Evolutionary conservation across 2,113 vertebrate species (phyloP), one percentile per base, ranked within the genome.

Genomic region (Pterocles orientalis): DNA sequence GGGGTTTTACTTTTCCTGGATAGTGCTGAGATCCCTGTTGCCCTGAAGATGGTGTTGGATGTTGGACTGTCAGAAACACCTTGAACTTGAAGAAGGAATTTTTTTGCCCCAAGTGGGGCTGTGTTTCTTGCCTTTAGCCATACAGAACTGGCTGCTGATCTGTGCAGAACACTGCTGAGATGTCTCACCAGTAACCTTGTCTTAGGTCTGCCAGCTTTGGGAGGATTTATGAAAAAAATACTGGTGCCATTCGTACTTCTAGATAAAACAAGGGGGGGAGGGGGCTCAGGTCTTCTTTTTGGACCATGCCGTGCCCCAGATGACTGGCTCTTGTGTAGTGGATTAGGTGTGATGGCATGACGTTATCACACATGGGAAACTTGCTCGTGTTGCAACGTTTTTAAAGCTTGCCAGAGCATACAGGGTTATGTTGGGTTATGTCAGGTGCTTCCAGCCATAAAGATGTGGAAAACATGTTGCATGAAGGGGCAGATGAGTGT

Each of bases 11-110:
- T 69, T 69, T 77, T 69, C 14, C 31, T 64, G 41, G 24, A n/a
- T 65, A 36, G 11, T 65, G 20, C 68, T 86, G 83, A 91, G 54
- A 24, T 57, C 23, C 36, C 20, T 17, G 9, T 34, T 86, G 26
- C 14, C 26, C 12, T 0, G 0, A 34, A 21, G 12, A 80, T 14
- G 1, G 3, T 80, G 8, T 16, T 69, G 41, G 10, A 28, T 62
- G 14, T 18, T 29, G 14, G n/a, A 39, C 26, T 61, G 18, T 41
- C 66, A 88, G 57, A 76, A 90, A 43, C 29, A 64, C 7, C 28
- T 60, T 2, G 3, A 78, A 82, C 12, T 29, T 57, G 73, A 82
- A 48, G 56, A 36, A 81, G 7, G 23, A 78, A 29, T 50, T 86
- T 70, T 91, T 89, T 25, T 18, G 18, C 5, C 51, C 23, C 5